phyloP scores from a whole-genome alignment of 64 coral and sea anemone species.

The Dendrophyllia cribrosa region DNA sequence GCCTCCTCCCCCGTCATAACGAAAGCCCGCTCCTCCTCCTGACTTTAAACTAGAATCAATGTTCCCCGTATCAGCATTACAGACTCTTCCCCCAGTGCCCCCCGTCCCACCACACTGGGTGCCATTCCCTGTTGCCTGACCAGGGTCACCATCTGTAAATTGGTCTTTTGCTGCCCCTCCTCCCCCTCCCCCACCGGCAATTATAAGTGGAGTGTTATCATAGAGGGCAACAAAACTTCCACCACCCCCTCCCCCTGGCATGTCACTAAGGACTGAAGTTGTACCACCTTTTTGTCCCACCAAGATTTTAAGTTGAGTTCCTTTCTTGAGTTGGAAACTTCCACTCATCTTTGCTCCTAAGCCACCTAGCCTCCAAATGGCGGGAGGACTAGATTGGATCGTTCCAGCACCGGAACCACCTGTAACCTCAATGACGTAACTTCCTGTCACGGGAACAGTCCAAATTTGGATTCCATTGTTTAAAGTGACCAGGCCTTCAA shows the following conservation, averaged over 20 bases:
- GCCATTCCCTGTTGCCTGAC: conserved; percentile 4
- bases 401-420: conserved; percentile 62
- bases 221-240: conserved; percentile 30
- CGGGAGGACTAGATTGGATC: neutral
- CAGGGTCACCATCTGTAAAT: conserved; percentile 11
- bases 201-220: conserved; percentile 34
- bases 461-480: conserved; percentile 69
- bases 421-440: conserved; percentile 60
- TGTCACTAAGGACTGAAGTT: neutral
- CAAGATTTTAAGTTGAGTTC: conserved; percentile 33
- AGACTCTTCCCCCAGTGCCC: neutral
- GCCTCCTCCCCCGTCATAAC: neutral
- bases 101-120: conserved; percentile 2
- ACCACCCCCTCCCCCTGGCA: conserved; percentile 28
- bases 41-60: neutral
- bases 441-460: conserved; percentile 74
- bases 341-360: conserved; percentile 42
- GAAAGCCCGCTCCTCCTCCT: neutral
- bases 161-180: neutral
- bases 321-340: conserved; percentile 26
- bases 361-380: neutral
- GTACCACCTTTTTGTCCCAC: conserved; percentile 10
- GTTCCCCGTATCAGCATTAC: neutral
- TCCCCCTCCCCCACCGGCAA: conserved; percentile 59
- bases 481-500: conserved; percentile 58